Conservation (phyloP, 2,797 vertebrate species). For the Chloroceryle inda region DNA sequence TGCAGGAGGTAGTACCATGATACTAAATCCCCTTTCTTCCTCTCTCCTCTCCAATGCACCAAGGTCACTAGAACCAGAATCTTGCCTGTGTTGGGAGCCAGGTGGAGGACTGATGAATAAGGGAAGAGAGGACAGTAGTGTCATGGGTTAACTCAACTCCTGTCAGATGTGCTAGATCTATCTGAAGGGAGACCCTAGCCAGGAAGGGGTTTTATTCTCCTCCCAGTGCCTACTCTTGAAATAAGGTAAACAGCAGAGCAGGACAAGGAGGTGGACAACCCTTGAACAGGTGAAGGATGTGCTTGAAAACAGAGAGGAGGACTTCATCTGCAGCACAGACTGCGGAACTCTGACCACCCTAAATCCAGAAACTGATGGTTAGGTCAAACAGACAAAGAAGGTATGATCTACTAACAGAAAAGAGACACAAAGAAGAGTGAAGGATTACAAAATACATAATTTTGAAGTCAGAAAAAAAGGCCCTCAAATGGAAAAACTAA, state of each 20-base stretch:
- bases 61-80: neutral
- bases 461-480: neutral
- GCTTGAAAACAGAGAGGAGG: neutral
- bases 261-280: neutral
- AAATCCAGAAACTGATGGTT: neutral
- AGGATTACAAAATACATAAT: neutral
- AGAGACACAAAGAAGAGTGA: neutral
- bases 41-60: neutral
- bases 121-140: neutral
- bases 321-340: fast-evolving
- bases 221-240: neutral
- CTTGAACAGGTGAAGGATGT: neutral
- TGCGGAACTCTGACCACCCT: neutral
- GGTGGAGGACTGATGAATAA: neutral
- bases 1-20: neutral
- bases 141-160: neutral
- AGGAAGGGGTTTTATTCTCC: neutral
- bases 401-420: fast-evolving
- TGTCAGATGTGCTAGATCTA: neutral
- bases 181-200: neutral
- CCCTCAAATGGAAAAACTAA: neutral
- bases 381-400: neutral
- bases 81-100: neutral
- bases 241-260: neutral
- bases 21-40: neutral